phyloP scores from a whole-genome alignment of 2,113 vertebrate species.

The Murina feae region DNA sequence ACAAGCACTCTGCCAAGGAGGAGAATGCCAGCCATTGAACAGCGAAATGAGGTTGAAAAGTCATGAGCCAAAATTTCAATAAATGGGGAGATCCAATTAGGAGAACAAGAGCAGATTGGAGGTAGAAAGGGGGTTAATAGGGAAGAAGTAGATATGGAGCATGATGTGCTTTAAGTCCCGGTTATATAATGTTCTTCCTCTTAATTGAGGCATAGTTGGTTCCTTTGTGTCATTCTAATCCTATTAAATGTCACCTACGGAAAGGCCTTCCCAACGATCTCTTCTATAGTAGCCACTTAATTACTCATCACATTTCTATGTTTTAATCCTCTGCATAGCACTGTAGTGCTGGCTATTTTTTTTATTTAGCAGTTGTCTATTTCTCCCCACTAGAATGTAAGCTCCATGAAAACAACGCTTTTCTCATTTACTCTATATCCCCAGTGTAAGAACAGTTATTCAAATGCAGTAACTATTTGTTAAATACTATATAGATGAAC shows the following conservation, averaged over 20 bases:
- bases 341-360: neutral
- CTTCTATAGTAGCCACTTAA: neutral
- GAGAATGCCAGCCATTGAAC: neutral
- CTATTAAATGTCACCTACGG: neutral
- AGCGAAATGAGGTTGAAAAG: neutral
- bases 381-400: neutral
- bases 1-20: neutral
- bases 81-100: neutral
- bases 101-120: neutral
- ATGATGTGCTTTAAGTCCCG: neutral
- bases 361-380: neutral
- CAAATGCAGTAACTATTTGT: neutral
- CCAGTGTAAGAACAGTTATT: neutral
- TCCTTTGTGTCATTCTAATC: neutral
- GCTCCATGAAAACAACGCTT: neutral
- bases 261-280: neutral
- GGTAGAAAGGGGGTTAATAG: neutral
- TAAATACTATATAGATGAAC: neutral
- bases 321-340: neutral
- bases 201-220: neutral
- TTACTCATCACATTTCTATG: neutral
- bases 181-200: neutral
- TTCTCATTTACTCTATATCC: neutral
- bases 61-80: neutral
- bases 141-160: neutral